phyloP scores from a whole-genome alignment of 1,140 invertebrate species.

The Bicyclus anynana region DNA sequence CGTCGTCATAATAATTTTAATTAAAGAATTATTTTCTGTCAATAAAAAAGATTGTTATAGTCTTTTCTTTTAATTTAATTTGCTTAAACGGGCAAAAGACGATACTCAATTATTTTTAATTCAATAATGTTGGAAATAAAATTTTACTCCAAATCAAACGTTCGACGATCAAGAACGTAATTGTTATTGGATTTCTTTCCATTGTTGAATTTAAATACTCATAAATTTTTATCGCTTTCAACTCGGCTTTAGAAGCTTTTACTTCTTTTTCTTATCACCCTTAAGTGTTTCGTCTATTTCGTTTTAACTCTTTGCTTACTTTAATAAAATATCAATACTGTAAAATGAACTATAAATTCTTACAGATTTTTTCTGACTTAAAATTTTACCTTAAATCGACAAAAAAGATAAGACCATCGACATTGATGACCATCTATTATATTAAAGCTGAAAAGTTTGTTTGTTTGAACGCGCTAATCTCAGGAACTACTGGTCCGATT shows the following conservation, averaged over 20 bases:
- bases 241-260: constrained; percentile 10
- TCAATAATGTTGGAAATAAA: constrained; percentile 20
- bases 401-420: too few relatives aligned
- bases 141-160: constrained; percentile 15
- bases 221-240: constrained; percentile 28
- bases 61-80: neutral
- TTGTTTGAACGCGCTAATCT: too few relatives aligned
- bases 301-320: neutral
- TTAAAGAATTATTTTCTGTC: neutral
- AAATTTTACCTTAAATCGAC: too few relatives aligned
- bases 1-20: neutral
- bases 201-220: constrained; percentile 27
- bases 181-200: constrained; percentile 28
- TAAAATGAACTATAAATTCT: too few relatives aligned
- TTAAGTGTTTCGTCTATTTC: neutral
- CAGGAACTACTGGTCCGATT: too few relatives aligned
- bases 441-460: too few relatives aligned
- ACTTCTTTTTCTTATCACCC: constrained; percentile 4
- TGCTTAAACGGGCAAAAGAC: neutral
- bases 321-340: neutral
- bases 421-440: too few relatives aligned
- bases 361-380: too few relatives aligned
- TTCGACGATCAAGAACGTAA: constrained; percentile 23
- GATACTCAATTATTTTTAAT: constrained; percentile 21
- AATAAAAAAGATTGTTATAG: neutral